A percentile compares a stretch with the other conserved stretches of the same genome.
Evolutionary conservation across 2,888 invertebrate genomes (phyloP).

Genomic region (Brenthis daphne): DNA sequence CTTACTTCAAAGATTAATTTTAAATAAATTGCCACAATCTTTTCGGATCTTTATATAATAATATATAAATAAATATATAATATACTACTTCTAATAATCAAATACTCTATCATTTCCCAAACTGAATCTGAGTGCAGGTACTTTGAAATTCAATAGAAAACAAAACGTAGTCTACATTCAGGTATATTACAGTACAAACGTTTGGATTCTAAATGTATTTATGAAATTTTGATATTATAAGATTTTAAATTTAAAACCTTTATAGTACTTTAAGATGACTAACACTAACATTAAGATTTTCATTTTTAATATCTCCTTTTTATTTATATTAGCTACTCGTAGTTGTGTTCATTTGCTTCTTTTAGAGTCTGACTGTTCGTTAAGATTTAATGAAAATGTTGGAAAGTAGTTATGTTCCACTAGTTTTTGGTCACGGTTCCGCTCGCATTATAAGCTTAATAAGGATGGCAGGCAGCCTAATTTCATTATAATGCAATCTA

Average conservation of each 20-base stretch:
- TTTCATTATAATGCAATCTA: too few species aligned
- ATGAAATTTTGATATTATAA: constrained; percentile 33
- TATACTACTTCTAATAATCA: background rate
- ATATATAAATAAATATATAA: too few species aligned
- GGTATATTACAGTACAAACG: constrained; percentile 32
- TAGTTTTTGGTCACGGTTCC: too few species aligned
- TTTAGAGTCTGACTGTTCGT: too few species aligned
- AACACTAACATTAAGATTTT: background rate
- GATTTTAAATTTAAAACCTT: background rate
- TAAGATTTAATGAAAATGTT: too few species aligned
- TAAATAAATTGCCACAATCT: background rate
- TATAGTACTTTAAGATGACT: background rate
- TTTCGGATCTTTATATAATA: background rate
- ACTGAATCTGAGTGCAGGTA: constrained; percentile 26
- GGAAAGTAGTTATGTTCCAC: too few species aligned
- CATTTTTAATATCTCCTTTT: background rate
- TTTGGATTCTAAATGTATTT: constrained; percentile 31
- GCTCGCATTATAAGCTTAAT: too few species aligned
- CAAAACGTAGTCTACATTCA: constrained; percentile 32
- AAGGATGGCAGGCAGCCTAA: too few species aligned
- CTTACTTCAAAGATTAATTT: too few species aligned
- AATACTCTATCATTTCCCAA: background rate
- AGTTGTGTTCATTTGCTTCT: too few species aligned
- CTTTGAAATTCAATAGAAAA: constrained; percentile 42
- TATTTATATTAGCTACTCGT: too few species aligned